Percentiles rank a stretch among this genome's conserved stretches.
phyloP scores from a whole-genome alignment of 2,888 invertebrate species.

The Podotricha telesiphe region DNA sequence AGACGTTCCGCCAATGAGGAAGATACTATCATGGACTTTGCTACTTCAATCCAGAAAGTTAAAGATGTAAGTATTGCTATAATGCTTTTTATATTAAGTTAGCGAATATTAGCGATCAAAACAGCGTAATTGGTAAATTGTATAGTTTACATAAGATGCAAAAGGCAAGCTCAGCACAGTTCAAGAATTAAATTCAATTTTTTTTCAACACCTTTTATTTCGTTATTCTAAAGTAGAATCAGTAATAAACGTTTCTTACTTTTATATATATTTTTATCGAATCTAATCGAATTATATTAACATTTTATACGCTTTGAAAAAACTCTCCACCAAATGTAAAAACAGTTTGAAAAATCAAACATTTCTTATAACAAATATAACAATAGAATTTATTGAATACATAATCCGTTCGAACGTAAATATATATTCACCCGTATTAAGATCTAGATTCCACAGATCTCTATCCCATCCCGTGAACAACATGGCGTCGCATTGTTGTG shows the following conservation, averaged over 20 bases:
- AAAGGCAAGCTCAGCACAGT: too few species aligned
- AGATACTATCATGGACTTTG: slow-evolving; percentile 89
- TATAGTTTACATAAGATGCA: too few species aligned
- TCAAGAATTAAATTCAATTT: too few species aligned
- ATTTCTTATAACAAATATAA: background rate
- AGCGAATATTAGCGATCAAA: too few species aligned
- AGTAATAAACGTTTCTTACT: too few species aligned
- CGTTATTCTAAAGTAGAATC: background rate
- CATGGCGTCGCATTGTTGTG: background rate
- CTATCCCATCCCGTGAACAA: background rate
- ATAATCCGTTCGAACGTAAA: background rate
- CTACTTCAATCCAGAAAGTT: slow-evolving; percentile 95
- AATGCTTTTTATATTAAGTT: too few species aligned
- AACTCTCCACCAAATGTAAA: too few species aligned
- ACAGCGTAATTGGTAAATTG: too few species aligned
- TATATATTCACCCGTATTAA: background rate
- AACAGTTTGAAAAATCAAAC: too few species aligned
- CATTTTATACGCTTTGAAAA: too few species aligned
- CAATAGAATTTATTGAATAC: background rate
- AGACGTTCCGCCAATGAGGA: slow-evolving; percentile 65
- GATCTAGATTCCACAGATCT: background rate
- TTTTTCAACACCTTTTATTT: background rate
- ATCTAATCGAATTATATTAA: too few species aligned
- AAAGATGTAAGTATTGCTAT: slow-evolving; percentile 90
- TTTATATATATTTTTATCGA: too few species aligned